Evolutionary conservation across 2,113 vertebrate genomes (phyloP), one percentile per base, ranked within the genome.

Genomic region (Ictalurus furcatus): DNA sequence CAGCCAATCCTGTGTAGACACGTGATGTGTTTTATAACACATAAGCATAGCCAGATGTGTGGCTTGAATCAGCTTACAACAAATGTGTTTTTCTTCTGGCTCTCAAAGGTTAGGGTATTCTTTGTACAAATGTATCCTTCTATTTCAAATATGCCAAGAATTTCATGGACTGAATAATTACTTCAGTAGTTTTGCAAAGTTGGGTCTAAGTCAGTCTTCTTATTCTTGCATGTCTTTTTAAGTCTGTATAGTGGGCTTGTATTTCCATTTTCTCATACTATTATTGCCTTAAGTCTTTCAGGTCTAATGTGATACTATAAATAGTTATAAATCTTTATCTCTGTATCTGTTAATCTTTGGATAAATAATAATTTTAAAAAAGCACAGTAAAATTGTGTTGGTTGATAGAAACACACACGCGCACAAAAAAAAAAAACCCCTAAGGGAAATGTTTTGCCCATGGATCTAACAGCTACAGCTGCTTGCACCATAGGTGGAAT

Each of bases 41-140:
- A 69, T 95, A 95, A 96, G 94, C 82, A 90, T 85, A 88, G 91
- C 94, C 95, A 96, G 95, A 95, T 95, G 95, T 90, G 81, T 90
- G 91, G 88, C 87, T 80, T 74, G 90, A 90, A 84, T 93, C 89
- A 92, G 88, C 87, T 92, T 90, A 87, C 59, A 93, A 92, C 91
- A 92, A 84, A 87, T 85, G 67, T 71, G 21, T 87, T 88, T 87
- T 80, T 81, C 58, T 82, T 86, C 83, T 87, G 85, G 88, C 81
- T 88, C 76, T 59, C 58, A 79, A 44, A 74, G 44, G 54, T 34
- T 23, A 34, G 48, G 34, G 74, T 88, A 85, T 91, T 89, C 61
- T 86, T 14, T 84, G 6, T 28, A 86, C 17, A 86, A 91, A 78
- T 76, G 44, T 56, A 63, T 82, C 34, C 21, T 61, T 59, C 23